These are phyloP conservation scores for Xiphophorus maculatus DNA, from an alignment of 2,113 vertebrate genomes.

Conservation along the genomic window DNA sequence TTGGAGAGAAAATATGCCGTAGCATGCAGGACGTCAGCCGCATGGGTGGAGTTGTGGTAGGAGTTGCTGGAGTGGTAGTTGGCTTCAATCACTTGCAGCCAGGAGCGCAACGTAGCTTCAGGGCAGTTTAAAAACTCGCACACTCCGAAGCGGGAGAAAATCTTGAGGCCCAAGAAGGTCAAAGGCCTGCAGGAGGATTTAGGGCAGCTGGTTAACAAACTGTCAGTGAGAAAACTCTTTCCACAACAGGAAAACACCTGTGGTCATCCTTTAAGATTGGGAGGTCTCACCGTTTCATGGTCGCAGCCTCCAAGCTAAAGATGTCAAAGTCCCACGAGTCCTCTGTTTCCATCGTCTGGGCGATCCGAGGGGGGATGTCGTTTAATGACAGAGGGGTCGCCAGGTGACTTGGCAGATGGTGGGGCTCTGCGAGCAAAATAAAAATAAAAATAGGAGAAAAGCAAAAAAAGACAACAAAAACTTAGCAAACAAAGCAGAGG, in stretches of 20 bases:
- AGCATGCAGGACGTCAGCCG: slow-evolving; percentile 94
- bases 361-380: slow-evolving; percentile 89
- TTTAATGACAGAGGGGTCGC: slow-evolving; percentile 84
- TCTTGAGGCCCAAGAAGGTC: slow-evolving; percentile 93
- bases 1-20: slow-evolving; percentile 95
- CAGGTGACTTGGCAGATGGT: slow-evolving; percentile 82
- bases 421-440: slow-evolving; percentile 78
- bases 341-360: slow-evolving; percentile 93
- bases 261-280: neutral
- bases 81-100: slow-evolving; percentile 93
- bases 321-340: slow-evolving; percentile 96
- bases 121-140: slow-evolving; percentile 94
- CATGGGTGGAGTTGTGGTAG: slow-evolving; percentile 96
- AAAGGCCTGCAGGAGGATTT: slow-evolving; percentile 84
- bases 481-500: neutral
- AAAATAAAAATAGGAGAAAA: slow-evolving; percentile 13
- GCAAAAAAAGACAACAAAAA: neutral
- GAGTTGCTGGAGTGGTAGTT: slow-evolving; percentile 95
- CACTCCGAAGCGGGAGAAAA: slow-evolving; percentile 92
- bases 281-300: slow-evolving; percentile 86
- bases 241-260: neutral
- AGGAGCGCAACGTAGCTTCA: slow-evolving; percentile 89
- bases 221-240: neutral
- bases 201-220: slow-evolving; percentile 19
- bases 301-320: slow-evolving; percentile 93